These are phyloP conservation scores for Gadopsis marmoratus DNA, from an alignment of 2,797 vertebrate genomes.

Conservation along the genomic window DNA sequence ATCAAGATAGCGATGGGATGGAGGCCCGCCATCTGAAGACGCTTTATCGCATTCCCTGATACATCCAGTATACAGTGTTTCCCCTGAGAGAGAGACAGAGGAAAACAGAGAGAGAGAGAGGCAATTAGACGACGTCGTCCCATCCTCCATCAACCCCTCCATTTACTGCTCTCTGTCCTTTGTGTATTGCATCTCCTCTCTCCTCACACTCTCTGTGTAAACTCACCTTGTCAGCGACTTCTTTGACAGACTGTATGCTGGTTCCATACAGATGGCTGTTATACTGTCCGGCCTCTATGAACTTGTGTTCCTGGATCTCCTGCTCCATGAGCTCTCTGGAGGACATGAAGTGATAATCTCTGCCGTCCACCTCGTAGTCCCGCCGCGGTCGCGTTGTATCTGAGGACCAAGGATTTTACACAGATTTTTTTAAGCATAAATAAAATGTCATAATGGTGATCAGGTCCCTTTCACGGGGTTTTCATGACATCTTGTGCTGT, in stretches of 20 bases:
- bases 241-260: conserved; percentile 95
- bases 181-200: neutral
- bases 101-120: too few species aligned
- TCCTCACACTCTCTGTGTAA: neutral
- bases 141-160: too few species aligned
- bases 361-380: conserved; percentile 96
- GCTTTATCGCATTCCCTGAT: conserved; percentile 97
- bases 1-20: conserved; percentile 95
- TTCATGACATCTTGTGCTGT: neutral
- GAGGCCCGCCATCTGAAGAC: conserved; percentile 94
- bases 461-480: neutral
- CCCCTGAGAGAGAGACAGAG: conserved; percentile 81
- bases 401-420: conserved; percentile 57
- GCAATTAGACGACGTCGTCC: too few species aligned
- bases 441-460: neutral
- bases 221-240: conserved; percentile 95
- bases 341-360: conserved; percentile 98
- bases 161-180: neutral
- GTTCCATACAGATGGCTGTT: conserved; percentile 98
- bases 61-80: conserved; percentile 99
- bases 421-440: neutral
- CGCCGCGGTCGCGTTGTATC: conserved; percentile 97
- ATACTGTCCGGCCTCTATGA: conserved; percentile 98
- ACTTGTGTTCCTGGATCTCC: conserved; percentile 98
- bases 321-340: conserved; percentile 98